Percentiles rank a stretch among this genome's conserved stretches.
Conservation (phyloP, 2,113 vertebrate species). For the Chionodraco myersi region DNA sequence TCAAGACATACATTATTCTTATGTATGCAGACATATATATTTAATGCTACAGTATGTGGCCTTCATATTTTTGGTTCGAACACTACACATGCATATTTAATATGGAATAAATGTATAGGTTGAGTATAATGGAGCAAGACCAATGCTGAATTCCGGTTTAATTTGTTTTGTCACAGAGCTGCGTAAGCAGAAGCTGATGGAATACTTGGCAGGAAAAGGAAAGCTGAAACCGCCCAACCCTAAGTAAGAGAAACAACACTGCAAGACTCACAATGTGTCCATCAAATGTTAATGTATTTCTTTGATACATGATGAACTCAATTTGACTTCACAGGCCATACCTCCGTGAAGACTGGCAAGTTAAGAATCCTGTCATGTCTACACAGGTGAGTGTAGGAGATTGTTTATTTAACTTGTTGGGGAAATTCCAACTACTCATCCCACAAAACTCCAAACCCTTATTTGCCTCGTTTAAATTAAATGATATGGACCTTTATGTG, state of each 20-base stretch:
- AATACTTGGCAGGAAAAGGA: constrained; percentile 79
- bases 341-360: background rate
- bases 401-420: background rate
- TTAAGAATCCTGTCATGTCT: constrained; percentile 5
- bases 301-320: rapidly evolving
- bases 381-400: constrained; percentile 34
- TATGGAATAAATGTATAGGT: background rate
- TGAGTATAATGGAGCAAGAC: background rate
- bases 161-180: constrained; percentile 60
- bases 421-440: too few relatives aligned
- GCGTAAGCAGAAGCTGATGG: constrained; percentile 81
- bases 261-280: background rate
- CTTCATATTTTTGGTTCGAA: background rate
- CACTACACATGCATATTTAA: background rate
- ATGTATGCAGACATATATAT: background rate
- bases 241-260: constrained; percentile 59
- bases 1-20: too few relatives aligned
- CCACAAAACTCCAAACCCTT: too few relatives aligned
- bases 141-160: background rate
- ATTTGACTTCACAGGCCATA: constrained; percentile 50
- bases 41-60: background rate
- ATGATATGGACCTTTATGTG: too few relatives aligned
- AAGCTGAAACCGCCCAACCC: constrained; percentile 64
- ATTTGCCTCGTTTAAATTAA: too few relatives aligned
- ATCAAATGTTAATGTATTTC: rapidly evolving